Evolutionary conservation across 2,113 vertebrate species (phyloP).

Genomic region (Anarrhichthys ocellatus): DNA sequence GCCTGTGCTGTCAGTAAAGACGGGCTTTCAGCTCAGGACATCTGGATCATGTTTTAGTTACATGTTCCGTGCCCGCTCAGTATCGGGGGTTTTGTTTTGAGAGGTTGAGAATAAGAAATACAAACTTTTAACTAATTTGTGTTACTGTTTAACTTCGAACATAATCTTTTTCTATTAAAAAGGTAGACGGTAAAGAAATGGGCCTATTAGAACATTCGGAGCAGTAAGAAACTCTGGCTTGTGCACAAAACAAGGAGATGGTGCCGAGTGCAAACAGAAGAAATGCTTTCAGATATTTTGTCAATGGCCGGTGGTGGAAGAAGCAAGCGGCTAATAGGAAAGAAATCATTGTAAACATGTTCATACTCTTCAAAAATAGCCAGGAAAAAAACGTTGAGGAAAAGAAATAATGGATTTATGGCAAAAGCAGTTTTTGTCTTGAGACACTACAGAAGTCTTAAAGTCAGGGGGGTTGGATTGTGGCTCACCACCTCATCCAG

Average conservation of each 20-base stretch:
- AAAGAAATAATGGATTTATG: neutral
- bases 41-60: slow-evolving; percentile 44
- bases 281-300: neutral
- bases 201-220: neutral
- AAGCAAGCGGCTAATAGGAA: neutral
- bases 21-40: slow-evolving; percentile 17
- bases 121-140: neutral
- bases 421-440: neutral
- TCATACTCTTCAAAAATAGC: neutral
- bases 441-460: neutral
- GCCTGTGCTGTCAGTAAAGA: slow-evolving; percentile 20
- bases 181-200: neutral
- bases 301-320: too few relatives aligned
- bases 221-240: neutral
- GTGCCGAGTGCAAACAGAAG: too few relatives aligned
- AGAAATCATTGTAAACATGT: neutral
- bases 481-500: too few relatives aligned
- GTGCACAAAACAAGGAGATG: neutral
- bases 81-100: neutral
- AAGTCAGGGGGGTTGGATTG: too few relatives aligned
- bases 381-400: neutral
- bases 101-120: neutral
- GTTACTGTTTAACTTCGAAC: neutral
- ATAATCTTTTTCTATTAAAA: neutral
- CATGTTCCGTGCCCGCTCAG: neutral